Percentiles rank a stretch among this genome's conserved stretches.
These are phyloP conservation scores for Furnarius figulus DNA, from an alignment of 2,113 vertebrate species.

Conservation along the genomic window DNA sequence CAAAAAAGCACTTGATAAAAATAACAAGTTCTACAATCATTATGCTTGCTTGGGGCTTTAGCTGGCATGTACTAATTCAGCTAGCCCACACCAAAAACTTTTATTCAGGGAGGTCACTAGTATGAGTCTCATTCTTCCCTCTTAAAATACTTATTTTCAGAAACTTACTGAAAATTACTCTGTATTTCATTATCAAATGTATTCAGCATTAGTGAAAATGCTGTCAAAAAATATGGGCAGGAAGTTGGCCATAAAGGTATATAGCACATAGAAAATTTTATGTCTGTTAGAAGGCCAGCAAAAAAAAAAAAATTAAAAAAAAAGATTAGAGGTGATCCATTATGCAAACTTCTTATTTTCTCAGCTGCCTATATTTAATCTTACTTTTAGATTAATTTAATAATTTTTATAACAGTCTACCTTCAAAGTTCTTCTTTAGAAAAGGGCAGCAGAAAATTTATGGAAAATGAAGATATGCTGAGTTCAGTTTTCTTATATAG, in stretches of 20 bases:
- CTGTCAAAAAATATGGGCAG: background rate
- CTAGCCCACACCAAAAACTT: background rate
- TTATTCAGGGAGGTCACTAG: background rate
- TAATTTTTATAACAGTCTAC: constrained; percentile 11
- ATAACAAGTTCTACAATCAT: background rate
- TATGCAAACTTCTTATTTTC: background rate
- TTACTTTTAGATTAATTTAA: background rate
- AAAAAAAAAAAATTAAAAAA: background rate
- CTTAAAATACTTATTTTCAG: background rate
- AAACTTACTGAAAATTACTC: background rate
- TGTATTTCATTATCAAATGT: background rate
- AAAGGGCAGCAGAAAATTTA: constrained; percentile 49
- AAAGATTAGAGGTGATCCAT: background rate
- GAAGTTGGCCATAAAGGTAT: background rate
- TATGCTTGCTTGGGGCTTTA: background rate
- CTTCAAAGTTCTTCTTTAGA: background rate
- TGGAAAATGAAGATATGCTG: constrained; percentile 37
- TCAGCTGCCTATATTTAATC: background rate
- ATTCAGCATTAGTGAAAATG: background rate
- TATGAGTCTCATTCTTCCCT: background rate
- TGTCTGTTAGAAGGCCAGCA: background rate
- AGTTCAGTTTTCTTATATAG: constrained; percentile 19
- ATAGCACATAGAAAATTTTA: background rate
- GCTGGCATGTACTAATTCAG: background rate
- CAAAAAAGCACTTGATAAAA: background rate